These are phyloP conservation scores for Andrena flavipes DNA, from an alignment of 2,888 invertebrate species.

Conservation along the genomic window DNA sequence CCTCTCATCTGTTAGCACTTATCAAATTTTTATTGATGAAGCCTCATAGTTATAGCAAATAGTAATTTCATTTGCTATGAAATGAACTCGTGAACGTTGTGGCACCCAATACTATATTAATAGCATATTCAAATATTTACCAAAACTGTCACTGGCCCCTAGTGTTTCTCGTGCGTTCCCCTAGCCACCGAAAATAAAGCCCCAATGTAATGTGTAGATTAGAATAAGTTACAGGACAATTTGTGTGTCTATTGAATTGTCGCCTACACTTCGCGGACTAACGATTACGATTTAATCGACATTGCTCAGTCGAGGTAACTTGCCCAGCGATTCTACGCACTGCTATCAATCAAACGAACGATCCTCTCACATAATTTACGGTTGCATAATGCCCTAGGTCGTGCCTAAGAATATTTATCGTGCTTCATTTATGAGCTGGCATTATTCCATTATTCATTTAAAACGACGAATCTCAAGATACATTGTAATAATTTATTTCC, in stretches of 20 bases:
- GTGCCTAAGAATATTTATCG: slow-evolving; percentile 19
- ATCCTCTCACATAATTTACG: slow-evolving; percentile 31
- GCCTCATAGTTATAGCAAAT: too few relatives aligned
- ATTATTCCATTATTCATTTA: slow-evolving; percentile 29
- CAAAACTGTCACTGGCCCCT: not conserved
- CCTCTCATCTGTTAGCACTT: not conserved
- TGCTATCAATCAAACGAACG: slow-evolving; percentile 42
- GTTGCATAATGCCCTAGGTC: slow-evolving; percentile 11
- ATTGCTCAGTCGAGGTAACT: not conserved
- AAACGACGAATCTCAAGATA: not conserved
- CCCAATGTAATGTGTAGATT: not conserved
- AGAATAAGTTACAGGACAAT: not conserved
- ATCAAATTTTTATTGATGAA: not conserved
- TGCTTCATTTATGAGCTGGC: slow-evolving; percentile 17
- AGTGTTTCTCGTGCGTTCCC: not conserved
- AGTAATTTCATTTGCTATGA: not conserved
- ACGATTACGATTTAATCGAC: slow-evolving; percentile 21
- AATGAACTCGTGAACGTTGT: not conserved
- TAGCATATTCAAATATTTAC: not conserved
- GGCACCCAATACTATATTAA: not conserved
- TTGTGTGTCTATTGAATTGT: slow-evolving; percentile 2
- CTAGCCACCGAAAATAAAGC: not conserved
- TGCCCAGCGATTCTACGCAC: slow-evolving; percentile 15
- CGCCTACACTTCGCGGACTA: not conserved
- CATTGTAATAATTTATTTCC: not conserved